Evolutionary conservation across 2,888 invertebrate genomes (phyloP), one percentile per base, ranked within the genome.

Genomic region (Drosophila cracens): DNA sequence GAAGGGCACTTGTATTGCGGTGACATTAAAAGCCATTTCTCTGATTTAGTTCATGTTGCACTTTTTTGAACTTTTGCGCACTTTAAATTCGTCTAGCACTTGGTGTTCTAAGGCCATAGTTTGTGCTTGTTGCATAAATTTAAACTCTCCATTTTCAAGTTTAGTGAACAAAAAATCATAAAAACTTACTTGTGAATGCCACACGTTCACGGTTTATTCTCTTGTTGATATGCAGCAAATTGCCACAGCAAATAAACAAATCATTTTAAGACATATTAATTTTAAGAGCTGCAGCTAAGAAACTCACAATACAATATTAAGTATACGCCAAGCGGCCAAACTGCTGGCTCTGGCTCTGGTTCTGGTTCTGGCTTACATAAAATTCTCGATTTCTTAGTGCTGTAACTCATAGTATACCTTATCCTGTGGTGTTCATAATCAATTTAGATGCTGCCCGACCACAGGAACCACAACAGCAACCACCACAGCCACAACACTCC

Each of bases 371-470:
- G 58, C 29, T 62, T 56, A 46, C 52, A 48, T 52, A 21, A 21
- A 51, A 34, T 40, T 65, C 38, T 54, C 21, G 31, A 33, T 40
- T 36, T 21, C 36, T 48, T 36, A 5, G 21, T 13, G 36, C 52
- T 33, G 33, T 46, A 21, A 29, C 51, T 51, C 38, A 27, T 29
- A 43, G 69, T 58, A 75, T 70, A 76, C 71, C 81, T 81, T 66
- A 52, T 52, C 48, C 31, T 57, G 33, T 43, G 65, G 57, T 74
- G 70, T 51, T 81, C 77, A 81, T 85, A 85, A 85, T 87, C 88
- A 85, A 85, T 85, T 85, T 87, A 85, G 65, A 71, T 64, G 81
- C 83, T 53, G 54, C 63, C 53, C 49, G 48, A 58, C 64, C 67
- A 48, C 70, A 68, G 73, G 25, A 52, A 7, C 54, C 71, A 38